A percentile compares a stretch with the other conserved stretches of the same genome.
Evolutionary conservation across 2,797 vertebrate species (phyloP).

Genomic region (Microctenopoma lineatum): DNA sequence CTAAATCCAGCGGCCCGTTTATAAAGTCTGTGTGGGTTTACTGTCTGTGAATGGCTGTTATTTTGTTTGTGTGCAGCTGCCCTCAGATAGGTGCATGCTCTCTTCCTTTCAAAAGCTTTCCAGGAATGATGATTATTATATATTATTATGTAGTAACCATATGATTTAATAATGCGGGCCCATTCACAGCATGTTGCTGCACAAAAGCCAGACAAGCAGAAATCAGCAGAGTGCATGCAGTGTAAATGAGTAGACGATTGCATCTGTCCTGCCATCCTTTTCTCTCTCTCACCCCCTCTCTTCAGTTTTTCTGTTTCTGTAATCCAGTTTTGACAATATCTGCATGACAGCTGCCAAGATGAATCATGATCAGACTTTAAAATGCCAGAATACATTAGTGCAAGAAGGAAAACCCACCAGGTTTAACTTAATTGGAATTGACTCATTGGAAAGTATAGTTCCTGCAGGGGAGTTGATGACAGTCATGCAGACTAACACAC

Average conservation of each 20-base stretch:
- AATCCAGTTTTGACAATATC: constrained; percentile 37
- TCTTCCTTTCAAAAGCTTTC: constrained; percentile 14
- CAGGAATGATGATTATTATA: neutral
- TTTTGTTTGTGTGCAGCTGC: constrained; percentile 2
- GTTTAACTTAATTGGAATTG: constrained; percentile 38
- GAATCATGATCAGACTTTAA: constrained; percentile 31
- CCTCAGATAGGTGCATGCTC: neutral
- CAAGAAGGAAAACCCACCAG: neutral
- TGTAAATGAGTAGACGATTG: constrained; percentile 8
- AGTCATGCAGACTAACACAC: constrained; percentile 8
- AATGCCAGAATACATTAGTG: constrained; percentile 33
- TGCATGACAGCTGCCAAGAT: constrained; percentile 59
- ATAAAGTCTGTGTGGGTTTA: neutral
- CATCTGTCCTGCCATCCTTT: constrained; percentile 30
- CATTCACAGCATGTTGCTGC: constrained; percentile 1
- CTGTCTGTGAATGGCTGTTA: constrained; percentile 24
- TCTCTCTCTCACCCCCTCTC: neutral
- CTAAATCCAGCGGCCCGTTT: constrained; percentile 41
- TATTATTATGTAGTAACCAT: constrained; percentile 7
- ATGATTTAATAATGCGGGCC: constrained; percentile 13
- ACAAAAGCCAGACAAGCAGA: constrained; percentile 18
- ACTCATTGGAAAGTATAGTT: constrained; percentile 40
- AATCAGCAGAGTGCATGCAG: constrained; percentile 26
- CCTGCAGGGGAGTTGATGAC: constrained; percentile 23
- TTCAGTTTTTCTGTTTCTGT: constrained; percentile 10